phyloP scores from a whole-genome alignment of 2,797 vertebrate genomes.

The Morelia viridis region DNA sequence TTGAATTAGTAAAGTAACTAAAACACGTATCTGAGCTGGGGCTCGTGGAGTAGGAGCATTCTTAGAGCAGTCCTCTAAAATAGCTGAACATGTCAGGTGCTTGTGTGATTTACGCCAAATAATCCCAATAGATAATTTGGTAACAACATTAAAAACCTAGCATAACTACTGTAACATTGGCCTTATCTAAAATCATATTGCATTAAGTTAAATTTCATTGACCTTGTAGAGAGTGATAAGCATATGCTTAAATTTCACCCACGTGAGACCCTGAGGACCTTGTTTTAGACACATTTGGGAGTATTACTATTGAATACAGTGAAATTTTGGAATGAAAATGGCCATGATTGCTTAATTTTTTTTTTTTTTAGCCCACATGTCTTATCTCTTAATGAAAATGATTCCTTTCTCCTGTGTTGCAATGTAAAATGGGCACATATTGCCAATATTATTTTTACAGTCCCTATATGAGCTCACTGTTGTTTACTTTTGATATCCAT shows the following conservation, averaged over 20 bases:
- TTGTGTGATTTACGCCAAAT: slow-evolving; percentile 7
- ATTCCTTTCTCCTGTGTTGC: fast-evolving
- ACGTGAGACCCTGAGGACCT: not conserved
- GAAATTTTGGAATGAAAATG: not conserved
- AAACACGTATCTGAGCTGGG: slow-evolving; percentile 16
- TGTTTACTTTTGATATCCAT: not conserved
- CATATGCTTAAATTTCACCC: not conserved
- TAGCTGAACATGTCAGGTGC: slow-evolving; percentile 18
- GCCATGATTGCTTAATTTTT: not conserved
- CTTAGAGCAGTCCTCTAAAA: slow-evolving; percentile 9
- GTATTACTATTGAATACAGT: not conserved
- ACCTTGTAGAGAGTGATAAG: not conserved
- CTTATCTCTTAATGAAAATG: not conserved
- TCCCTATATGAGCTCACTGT: not conserved
- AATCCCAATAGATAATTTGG: slow-evolving; percentile 8
- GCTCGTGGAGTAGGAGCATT: slow-evolving; percentile 26
- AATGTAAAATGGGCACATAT: not conserved
- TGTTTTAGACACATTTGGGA: not conserved
- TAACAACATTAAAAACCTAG: not conserved
- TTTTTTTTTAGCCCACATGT: not conserved
- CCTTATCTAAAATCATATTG: not conserved
- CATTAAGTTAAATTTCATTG: not conserved
- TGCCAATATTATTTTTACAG: not conserved
- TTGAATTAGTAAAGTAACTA: slow-evolving; percentile 47
- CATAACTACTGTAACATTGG: not conserved